Base-by-base conservation (phyloP, 2,113 vertebrate species). In the Pollimyrus isidori region DNA sequence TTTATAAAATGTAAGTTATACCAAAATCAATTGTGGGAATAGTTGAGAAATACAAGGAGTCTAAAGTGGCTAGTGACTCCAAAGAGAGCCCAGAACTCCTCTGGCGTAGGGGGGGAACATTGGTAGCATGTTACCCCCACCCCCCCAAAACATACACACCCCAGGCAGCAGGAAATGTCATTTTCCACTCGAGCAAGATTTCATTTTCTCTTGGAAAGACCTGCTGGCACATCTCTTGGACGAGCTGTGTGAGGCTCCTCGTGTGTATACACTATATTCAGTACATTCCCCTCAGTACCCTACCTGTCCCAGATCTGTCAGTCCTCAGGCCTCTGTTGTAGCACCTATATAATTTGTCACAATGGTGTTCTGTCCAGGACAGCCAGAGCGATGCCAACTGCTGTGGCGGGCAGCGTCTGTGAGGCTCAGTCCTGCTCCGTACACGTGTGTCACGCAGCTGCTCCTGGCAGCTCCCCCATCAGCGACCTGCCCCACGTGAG, bases 281-380 rank as follows among this genome's bases (percentile, higher is more conserved):
- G 82, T 48, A 23, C 49, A 86, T 86, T 53, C 30, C 85, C 49
- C 85, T 53, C 39, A 52, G n/a, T 17, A 13, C 26, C 49, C 10
- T 52, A 53, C 49, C 85, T 52, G 85, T 86, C 85, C 85, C 85
- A 49, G 85, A 86, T 86, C n/a, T 86, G 85, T 53, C 85, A 53
- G n/a, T 86, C 49, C 49, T 17, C 19, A n/a, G 76, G 45, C 42
- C 48, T 86, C 39, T 6, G 26, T 53, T 86, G 85, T 11, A 35
- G 49, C 85, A 53, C n/a, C 21, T 86, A 46, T 50, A 48, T 86
- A 10, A n/a, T 48, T 42, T 84, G 82, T 84, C 85, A 86, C 48
- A 53, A 3, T 35, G 85, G 23, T 52, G n/a, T 49, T 11, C 23
- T 86, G 49, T 52, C 49, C 49, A 17, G 85, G 85, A 30, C 3